Evolutionary conservation across 2,888 invertebrate species (phyloP), one percentile per base, ranked within the genome.

Genomic region (Acanthoscelides obtectus): DNA sequence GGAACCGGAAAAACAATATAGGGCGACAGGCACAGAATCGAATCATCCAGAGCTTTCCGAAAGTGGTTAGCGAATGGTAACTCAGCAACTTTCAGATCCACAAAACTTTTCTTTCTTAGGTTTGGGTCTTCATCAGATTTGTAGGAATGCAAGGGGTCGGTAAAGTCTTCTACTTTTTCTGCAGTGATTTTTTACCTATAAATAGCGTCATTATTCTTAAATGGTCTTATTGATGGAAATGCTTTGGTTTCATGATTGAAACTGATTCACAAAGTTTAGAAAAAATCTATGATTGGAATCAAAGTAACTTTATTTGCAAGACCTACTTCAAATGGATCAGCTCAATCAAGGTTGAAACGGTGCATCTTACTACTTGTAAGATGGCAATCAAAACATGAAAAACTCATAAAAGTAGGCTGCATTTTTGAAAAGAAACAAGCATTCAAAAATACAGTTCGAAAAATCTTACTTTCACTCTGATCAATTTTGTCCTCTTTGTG

Each of bases 1-100:
- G 99, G 98, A 71, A 96, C 88, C 0, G 93, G 90, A 80, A 94
- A 94, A 72, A 91, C 90, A 17, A 97, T 87, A 83, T 93, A 94
- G 0, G 98, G 98, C 0, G 98, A 98, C 75, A 94, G 90, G 0
- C 95, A 95, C 1, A 96, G 84, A 68, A 93, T 87, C 0, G 91
- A 90, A 71, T 92, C 93, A 76, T 91, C 91, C 8, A 95, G 84
- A 0, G 91, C 92, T 86, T 94, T 90, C 81, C 94, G 88, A 81
- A 94, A 94, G 74, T 88, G 88, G 83, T 92, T 92, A 19, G 89
- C 86, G 71, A 90, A 87, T 0, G 91, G 90, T 21, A 90, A 85
- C 77, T 91, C 89, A 0, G 88, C 86, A 0, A 89, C 88, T 45
- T 45, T 45, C 12, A 45, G 45, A 45, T 45, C 45, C 0, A 87